Evolutionary conservation across 1,140 invertebrate species (phyloP).

Genomic region (Pogonomyrmex barbatus): DNA sequence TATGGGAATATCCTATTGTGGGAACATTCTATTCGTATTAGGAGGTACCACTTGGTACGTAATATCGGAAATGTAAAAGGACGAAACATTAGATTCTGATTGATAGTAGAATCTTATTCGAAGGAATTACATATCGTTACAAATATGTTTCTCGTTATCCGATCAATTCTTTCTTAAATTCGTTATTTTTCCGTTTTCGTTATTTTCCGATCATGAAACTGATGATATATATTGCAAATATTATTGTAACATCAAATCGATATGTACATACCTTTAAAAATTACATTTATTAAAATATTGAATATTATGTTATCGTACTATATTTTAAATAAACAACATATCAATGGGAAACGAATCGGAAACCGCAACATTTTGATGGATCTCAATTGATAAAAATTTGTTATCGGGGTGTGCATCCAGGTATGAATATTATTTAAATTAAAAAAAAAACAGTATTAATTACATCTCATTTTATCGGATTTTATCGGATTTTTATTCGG

Average conservation of each 20-base stretch:
- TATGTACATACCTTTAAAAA: neutral
- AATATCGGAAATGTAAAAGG: slow-evolving; percentile 55
- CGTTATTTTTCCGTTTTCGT: neutral
- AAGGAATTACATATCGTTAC: slow-evolving; percentile 30
- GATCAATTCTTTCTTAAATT: slow-evolving; percentile 42
- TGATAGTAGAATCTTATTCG: slow-evolving; percentile 35
- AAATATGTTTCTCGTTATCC: slow-evolving; percentile 40
- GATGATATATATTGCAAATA: neutral
- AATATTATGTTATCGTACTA: neutral
- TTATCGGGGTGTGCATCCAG: neutral
- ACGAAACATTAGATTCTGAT: slow-evolving; percentile 41
- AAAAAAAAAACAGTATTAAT: slow-evolving; percentile 11
- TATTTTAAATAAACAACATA: slow-evolving; percentile 7
- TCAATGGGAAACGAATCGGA: neutral
- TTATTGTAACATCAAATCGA: neutral
- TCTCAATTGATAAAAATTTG: neutral
- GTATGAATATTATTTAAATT: neutral
- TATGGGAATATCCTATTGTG: slow-evolving; percentile 4
- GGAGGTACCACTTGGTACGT: slow-evolving; percentile 55
- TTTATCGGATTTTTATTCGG: neutral
- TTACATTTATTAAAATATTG: neutral
- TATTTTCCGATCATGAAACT: neutral
- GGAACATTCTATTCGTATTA: slow-evolving; percentile 17
- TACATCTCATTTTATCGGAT: neutral
- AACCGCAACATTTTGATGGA: neutral